Percentiles rank a stretch among this genome's conserved stretches.
Conservation (phyloP, 2,113 vertebrate species). For the Sebastes fasciatus region DNA sequence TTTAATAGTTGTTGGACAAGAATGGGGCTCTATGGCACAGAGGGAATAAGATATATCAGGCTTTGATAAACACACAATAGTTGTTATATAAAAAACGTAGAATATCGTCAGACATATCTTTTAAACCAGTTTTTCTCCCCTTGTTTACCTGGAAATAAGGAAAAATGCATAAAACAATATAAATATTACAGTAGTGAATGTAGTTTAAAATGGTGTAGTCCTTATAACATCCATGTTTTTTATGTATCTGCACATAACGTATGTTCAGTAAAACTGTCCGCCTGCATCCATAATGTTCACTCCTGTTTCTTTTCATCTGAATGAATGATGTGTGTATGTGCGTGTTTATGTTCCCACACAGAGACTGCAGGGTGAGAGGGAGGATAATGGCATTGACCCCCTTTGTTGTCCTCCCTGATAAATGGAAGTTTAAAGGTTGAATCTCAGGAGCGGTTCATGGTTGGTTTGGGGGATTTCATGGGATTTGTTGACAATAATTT, state of each 20-base stretch:
- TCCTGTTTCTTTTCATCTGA: conserved; percentile 9
- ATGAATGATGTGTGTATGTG: conserved; percentile 41
- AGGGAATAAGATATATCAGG: neutral
- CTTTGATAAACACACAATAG: too few relatives aligned
- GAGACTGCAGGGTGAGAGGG: conserved; percentile 1
- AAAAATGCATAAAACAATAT: neutral
- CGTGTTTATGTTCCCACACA: conserved; percentile 36
- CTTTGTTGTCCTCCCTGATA: conserved; percentile 55
- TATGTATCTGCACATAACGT: neutral
- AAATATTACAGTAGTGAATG: neutral
- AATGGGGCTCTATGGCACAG: neutral
- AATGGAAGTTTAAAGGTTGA: conserved; percentile 69
- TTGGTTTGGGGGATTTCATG: neutral
- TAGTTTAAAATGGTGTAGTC: neutral
- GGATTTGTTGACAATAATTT: neutral
- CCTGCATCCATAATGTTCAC: conserved; percentile 12
- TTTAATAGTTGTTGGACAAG: neutral
- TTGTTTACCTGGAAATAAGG: neutral
- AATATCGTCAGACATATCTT: neutral
- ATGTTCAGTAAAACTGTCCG: conserved; percentile 2
- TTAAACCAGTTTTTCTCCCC: neutral
- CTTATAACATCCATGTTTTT: neutral
- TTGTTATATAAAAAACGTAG: neutral
- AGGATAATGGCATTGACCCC: conserved; percentile 43
- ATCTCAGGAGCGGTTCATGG: neutral